Evolutionary conservation across 2,888 invertebrate species (phyloP).

Genomic region (Scrobipalpa atriplicella): DNA sequence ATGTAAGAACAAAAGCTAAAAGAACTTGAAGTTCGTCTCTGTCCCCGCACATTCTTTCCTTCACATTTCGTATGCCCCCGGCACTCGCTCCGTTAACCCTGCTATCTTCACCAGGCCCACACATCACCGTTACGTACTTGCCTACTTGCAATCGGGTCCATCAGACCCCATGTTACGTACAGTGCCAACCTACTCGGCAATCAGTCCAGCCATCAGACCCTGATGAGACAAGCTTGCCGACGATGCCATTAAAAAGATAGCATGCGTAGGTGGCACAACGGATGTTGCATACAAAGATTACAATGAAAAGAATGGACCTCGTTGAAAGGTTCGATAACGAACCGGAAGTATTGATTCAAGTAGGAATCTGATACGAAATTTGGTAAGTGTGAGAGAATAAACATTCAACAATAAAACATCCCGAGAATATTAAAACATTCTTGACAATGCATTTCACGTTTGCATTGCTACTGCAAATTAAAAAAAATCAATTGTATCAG

Average conservation of each 20-base stretch:
- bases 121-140: constrained; percentile 61
- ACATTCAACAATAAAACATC: neutral
- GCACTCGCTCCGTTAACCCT: constrained; percentile 66
- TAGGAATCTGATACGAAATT: neutral
- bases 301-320: constrained; percentile 16
- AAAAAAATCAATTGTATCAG: neutral
- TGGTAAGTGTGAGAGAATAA: neutral
- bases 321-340: constrained; percentile 18
- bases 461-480: neutral
- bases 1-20: neutral
- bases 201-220: constrained; percentile 23
- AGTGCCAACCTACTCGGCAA: constrained; percentile 27
- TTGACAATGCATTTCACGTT: neutral
- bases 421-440: neutral
- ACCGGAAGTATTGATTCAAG: constrained; percentile 8
- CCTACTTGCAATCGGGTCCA: constrained; percentile 50
- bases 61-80: constrained; percentile 57
- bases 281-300: constrained; percentile 22
- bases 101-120: constrained; percentile 59
- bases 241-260: constrained; percentile 23
- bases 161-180: constrained; percentile 21
- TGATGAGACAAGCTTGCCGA: constrained; percentile 28
- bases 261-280: constrained; percentile 14
- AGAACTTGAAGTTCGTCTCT: neutral
- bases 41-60: constrained; percentile 16